Evolutionary conservation across 2,113 vertebrate species (phyloP).

Genomic region (Aspidoscelis tigris): DNA sequence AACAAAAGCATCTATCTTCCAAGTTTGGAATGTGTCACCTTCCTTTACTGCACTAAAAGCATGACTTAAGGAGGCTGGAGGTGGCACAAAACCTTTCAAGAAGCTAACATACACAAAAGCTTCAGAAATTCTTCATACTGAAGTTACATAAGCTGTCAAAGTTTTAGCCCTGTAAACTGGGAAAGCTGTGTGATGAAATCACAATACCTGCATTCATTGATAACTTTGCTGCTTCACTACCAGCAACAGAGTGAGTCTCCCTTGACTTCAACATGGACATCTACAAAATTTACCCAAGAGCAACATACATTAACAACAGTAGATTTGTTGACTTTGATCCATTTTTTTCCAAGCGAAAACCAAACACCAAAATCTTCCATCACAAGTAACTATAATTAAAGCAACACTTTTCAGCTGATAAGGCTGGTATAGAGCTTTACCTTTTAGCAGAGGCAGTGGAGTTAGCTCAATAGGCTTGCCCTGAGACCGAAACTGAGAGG

Average conservation of each 20-base stretch:
- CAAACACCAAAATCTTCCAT: not conserved
- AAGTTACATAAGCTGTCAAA: slow-evolving; percentile 29
- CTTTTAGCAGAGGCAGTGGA: slow-evolving; percentile 97
- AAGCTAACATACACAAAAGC: slow-evolving; percentile 6
- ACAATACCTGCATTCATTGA: not conserved
- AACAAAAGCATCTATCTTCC: slow-evolving; percentile 1
- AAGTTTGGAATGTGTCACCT: not conserved
- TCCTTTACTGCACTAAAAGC: not conserved
- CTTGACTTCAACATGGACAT: slow-evolving; percentile 16
- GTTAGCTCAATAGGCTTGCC: slow-evolving; percentile 99
- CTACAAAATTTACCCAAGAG: slow-evolving; percentile 42
- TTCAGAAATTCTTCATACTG: not conserved
- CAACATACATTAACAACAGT: slow-evolving; percentile 41
- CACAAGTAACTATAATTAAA: slow-evolving; percentile 35
- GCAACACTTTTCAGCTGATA: slow-evolving; percentile 20
- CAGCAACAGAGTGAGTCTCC: not conserved
- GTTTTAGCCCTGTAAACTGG: not conserved
- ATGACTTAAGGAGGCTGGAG: slow-evolving; percentile 10
- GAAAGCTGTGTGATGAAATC: not conserved
- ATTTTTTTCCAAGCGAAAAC: slow-evolving; percentile 15
- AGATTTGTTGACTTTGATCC: slow-evolving; percentile 43
- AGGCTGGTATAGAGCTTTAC: slow-evolving; percentile 78
- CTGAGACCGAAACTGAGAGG: slow-evolving; percentile 99
- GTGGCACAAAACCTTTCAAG: not conserved
- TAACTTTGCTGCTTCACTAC: not conserved